Evolutionary conservation across 2,888 invertebrate species (phyloP).

Genomic region (Rhodophaea formosa): DNA sequence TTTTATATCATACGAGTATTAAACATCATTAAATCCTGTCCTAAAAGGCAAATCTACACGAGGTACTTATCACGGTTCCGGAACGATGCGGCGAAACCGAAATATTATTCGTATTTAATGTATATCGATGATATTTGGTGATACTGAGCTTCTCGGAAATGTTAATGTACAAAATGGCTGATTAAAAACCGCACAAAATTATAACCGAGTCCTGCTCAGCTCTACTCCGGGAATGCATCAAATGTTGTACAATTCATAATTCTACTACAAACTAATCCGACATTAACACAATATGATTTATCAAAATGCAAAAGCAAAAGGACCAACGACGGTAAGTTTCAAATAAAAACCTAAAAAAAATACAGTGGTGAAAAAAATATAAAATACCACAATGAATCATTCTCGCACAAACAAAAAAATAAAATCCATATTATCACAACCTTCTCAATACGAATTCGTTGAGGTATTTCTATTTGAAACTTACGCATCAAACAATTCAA

Average conservation of each 20-base stretch:
- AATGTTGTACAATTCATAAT: conserved; percentile 2
- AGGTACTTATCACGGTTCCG: conserved; percentile 24
- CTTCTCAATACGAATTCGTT: background rate
- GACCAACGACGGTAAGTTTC: conserved; percentile 1
- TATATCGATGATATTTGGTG: background rate
- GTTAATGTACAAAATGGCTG: background rate
- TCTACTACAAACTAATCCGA: background rate
- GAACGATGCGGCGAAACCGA: background rate
- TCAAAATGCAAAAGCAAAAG: background rate
- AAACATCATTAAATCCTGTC: conserved; percentile 31
- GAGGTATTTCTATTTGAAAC: conserved; percentile 1
- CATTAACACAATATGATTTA: background rate
- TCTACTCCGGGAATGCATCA: conserved; percentile 5
- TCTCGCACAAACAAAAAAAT: conserved; percentile 6
- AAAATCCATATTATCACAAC: conserved; percentile 3
- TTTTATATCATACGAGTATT: conserved; percentile 43
- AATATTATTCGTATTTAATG: too few species aligned
- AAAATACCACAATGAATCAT: background rate
- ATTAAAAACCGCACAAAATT: background rate
- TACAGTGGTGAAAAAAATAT: background rate
- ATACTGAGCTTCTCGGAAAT: background rate
- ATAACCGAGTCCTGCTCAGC: background rate
- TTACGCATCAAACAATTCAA: background rate
- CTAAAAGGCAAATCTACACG: conserved; percentile 33
- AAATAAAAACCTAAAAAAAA: conserved; percentile 10